Evolutionary conservation across 2,797 vertebrate genomes (phyloP).

Genomic region (Pangasius mekongensis): DNA sequence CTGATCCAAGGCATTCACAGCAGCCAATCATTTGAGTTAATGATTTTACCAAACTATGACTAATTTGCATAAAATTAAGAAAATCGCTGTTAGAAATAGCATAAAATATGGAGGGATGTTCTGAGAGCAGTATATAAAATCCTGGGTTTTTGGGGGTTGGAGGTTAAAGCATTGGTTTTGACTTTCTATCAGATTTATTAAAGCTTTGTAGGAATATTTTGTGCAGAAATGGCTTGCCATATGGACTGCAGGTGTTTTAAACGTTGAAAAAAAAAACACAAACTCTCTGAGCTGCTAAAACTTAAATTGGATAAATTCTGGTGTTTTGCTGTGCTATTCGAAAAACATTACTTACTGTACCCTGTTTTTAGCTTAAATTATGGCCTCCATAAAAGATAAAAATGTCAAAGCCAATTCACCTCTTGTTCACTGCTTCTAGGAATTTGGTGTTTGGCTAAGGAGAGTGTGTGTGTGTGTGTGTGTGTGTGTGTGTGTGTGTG

Average conservation of each 20-base stretch:
- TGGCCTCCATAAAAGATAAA: background rate
- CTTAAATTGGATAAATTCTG: background rate
- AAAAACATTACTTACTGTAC: background rate
- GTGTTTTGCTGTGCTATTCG: background rate
- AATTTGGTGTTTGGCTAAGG: conserved; percentile 8
- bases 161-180: background rate
- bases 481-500: background rate
- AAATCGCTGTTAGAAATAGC: background rate
- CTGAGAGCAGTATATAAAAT: background rate
- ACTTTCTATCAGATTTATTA: background rate
- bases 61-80: background rate
- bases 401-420: background rate
- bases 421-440: background rate
- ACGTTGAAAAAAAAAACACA: background rate
- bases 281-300: background rate
- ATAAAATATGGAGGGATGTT: background rate
- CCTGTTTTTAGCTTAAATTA: background rate
- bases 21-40: background rate
- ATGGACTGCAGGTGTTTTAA: conserved; percentile 7
- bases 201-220: background rate
- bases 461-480: background rate
- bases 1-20: background rate
- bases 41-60: background rate
- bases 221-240: background rate
- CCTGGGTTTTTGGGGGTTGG: background rate